These are phyloP conservation scores for Hystrix cristata DNA, from an alignment of 2,113 vertebrate genomes.

Conservation along the genomic window DNA sequence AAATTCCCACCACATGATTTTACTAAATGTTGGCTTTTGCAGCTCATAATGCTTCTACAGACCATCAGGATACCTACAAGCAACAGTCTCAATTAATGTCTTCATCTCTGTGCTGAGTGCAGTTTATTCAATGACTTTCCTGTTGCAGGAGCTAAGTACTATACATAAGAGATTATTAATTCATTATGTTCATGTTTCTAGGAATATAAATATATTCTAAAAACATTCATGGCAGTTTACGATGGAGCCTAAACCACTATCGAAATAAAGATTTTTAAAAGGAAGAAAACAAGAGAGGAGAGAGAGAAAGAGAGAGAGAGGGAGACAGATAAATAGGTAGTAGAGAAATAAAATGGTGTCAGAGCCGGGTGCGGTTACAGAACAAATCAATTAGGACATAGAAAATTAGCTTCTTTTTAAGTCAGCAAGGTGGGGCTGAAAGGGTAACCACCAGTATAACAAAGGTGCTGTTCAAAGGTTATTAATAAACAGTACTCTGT, in stretches of 20 bases:
- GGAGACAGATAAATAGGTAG: neutral
- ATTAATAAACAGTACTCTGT: neutral
- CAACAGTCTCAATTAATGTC: neutral
- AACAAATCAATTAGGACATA: neutral
- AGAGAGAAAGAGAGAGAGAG: neutral
- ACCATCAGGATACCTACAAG: neutral
- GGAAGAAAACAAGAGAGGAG: neutral
- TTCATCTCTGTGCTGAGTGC: neutral
- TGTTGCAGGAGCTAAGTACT: neutral
- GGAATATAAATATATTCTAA: neutral
- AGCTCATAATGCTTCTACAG: neutral
- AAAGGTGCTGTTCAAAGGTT: neutral
- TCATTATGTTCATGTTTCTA: neutral
- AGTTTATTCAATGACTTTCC: neutral
- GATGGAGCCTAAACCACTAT: neutral
- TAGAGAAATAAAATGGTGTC: neutral
- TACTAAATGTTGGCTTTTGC: neutral
- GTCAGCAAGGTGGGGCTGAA: neutral
- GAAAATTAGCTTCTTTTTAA: constrained; percentile 43
- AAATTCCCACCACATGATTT: neutral
- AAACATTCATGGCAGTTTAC: neutral
- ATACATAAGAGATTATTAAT: neutral
- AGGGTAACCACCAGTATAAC: neutral
- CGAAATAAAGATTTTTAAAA: neutral
- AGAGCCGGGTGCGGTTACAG: neutral